phyloP scores from a whole-genome alignment of 37 sponge, comb jelly and placozoan species.

The Aphrocallistes beatrix region DNA sequence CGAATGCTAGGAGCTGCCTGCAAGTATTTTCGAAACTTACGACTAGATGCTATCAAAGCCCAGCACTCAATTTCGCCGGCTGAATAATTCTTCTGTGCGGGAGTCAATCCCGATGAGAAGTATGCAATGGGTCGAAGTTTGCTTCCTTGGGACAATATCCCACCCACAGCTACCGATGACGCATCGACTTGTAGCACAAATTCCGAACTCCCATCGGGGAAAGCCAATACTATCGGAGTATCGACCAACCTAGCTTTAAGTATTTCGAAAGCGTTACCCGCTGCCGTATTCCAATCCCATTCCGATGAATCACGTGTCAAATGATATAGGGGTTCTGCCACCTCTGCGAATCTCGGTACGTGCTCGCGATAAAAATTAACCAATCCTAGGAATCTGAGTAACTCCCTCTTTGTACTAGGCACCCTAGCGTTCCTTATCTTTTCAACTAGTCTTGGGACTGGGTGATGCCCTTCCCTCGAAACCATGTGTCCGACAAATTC shows the following conservation, averaged over 20 bases:
- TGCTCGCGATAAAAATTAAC: constrained; percentile 1
- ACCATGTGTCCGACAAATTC: constrained; percentile 8
- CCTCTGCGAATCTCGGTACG: neutral
- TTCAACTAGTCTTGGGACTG: neutral
- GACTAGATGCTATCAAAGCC: neutral
- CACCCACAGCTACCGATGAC: constrained; percentile 6
- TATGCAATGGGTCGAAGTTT: neutral
- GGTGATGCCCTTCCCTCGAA: neutral
- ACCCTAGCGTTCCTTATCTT: neutral
- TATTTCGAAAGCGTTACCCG: neutral
- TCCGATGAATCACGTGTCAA: neutral
- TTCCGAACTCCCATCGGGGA: neutral
- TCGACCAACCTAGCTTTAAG: neutral
- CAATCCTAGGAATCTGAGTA: neutral
- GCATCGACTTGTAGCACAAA: neutral
- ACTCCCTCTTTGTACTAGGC: neutral
- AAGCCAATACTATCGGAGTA: neutral
- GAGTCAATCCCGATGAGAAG: neutral
- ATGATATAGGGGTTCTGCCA: neutral
- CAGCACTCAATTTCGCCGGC: neutral
- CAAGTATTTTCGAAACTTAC: neutral
- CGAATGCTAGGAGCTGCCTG: neutral
- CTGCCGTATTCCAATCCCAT: neutral
- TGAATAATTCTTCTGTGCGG: neutral
- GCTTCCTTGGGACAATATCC: neutral